phyloP scores from a whole-genome alignment of 2,888 invertebrate species.

The Octonoba sinensis region DNA sequence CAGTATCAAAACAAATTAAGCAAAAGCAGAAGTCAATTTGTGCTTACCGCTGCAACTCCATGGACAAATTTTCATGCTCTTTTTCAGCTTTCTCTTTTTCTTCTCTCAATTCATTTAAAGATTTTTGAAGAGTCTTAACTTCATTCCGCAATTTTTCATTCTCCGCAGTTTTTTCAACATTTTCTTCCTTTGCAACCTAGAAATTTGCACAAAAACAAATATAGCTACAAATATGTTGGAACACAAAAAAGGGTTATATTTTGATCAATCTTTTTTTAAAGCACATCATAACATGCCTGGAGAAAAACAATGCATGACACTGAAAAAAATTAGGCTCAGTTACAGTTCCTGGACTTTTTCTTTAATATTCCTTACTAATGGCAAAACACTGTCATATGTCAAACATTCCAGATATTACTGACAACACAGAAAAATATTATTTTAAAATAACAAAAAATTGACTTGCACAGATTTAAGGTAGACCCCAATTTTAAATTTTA shows the following conservation, averaged over 20 bases:
- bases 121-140: background rate
- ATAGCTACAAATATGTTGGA: background rate
- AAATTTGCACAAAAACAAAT: background rate
- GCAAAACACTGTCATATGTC: too few relatives aligned
- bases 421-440: too few relatives aligned
- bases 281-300: background rate
- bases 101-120: constrained; percentile 12
- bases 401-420: too few relatives aligned
- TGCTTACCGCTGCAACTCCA: background rate
- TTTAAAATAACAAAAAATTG: too few relatives aligned
- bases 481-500: too few relatives aligned
- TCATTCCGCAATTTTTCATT: constrained; percentile 9
- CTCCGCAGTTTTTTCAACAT: background rate
- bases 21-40: background rate
- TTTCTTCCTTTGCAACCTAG: constrained; percentile 12
- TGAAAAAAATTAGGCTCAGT: background rate
- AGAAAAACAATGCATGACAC: background rate
- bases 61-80: background rate
- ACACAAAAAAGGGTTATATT: background rate
- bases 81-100: background rate
- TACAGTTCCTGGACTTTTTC: too few relatives aligned
- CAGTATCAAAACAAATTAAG: too few relatives aligned
- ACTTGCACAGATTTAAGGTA: too few relatives aligned
- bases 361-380: too few relatives aligned
- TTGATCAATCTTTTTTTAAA: too few relatives aligned